These are phyloP conservation scores for Phrynosoma blainvillii DNA, from an alignment of 2,113 vertebrate species.

Conservation along the genomic window DNA sequence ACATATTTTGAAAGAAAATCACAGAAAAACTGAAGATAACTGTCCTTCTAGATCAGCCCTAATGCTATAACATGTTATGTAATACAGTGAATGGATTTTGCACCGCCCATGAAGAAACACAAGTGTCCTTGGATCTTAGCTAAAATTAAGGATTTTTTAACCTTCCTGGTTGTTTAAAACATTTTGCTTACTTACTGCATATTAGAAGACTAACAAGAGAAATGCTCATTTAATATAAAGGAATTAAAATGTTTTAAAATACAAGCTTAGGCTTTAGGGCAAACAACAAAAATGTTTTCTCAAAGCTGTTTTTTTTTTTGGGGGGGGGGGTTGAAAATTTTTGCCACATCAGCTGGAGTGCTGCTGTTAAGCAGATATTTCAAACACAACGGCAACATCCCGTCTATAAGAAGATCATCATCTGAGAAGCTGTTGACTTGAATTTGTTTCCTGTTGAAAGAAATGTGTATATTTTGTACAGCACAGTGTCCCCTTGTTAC, in stretches of 20 bases:
- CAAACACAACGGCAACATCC: neutral
- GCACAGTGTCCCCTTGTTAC: neutral
- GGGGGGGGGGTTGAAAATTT: neutral
- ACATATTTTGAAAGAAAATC: conserved; percentile 86
- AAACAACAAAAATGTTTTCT: neutral
- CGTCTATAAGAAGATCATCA: too few relatives aligned
- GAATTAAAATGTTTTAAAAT: conserved; percentile 1
- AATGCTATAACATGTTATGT: neutral
- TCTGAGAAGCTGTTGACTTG: neutral
- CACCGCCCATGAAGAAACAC: neutral
- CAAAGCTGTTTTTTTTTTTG: neutral
- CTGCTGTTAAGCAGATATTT: neutral
- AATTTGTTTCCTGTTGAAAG: neutral
- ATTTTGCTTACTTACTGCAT: conserved; percentile 31
- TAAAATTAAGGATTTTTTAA: conserved; percentile 37
- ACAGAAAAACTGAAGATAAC: conserved; percentile 68
- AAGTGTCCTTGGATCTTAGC: conserved; percentile 19
- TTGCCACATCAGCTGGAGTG: neutral
- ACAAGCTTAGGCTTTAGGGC: neutral
- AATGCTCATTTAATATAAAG: neutral
- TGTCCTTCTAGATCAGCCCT: neutral
- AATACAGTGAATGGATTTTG: conserved; percentile 38
- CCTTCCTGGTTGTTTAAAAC: conserved; percentile 18
- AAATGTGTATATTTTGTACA: conserved; percentile 6
- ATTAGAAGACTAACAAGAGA: neutral